These are phyloP conservation scores for Drosophila sucinea DNA, from an alignment of 1,140 invertebrate genomes.

Conservation along the genomic window DNA sequence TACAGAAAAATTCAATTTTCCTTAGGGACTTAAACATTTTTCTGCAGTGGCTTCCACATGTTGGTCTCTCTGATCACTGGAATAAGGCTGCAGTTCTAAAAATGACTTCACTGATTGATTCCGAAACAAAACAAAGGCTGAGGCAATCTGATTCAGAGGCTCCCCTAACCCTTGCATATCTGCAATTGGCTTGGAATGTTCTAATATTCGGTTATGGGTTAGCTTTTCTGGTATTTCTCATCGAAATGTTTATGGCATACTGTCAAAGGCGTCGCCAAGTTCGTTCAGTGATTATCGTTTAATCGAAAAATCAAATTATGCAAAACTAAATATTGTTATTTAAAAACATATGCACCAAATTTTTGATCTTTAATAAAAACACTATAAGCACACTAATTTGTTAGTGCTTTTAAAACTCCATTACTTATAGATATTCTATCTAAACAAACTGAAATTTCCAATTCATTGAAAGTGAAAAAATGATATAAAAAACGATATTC, in stretches of 20 bases:
- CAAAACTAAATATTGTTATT: too few relatives aligned
- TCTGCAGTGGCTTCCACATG: neutral
- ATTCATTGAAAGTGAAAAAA: too few relatives aligned
- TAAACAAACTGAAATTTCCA: too few relatives aligned
- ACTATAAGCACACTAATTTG: too few relatives aligned
- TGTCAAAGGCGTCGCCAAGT: neutral
- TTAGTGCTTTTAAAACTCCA: too few relatives aligned
- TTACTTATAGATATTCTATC: too few relatives aligned
- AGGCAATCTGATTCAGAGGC: neutral
- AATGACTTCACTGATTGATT: neutral
- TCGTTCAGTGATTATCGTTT: too few relatives aligned
- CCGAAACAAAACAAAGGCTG: too few relatives aligned
- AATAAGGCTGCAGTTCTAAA: fast-evolving
- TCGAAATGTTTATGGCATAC: constrained; percentile 3
- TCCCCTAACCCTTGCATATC: constrained; percentile 15
- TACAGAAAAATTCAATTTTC: constrained; percentile 26
- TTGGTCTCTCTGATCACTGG: constrained; percentile 21
- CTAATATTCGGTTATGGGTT: constrained; percentile 10
- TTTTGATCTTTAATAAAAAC: too few relatives aligned
- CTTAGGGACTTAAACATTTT: constrained; percentile 1
- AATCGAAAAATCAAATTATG: too few relatives aligned
- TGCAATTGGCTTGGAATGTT: constrained; percentile 28
- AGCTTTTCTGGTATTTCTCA: constrained; percentile 23
- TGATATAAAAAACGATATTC: too few relatives aligned
- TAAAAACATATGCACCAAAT: too few relatives aligned